Conservation (phyloP, 2,113 vertebrate genomes). For the Ceuthmochares aereus region DNA sequence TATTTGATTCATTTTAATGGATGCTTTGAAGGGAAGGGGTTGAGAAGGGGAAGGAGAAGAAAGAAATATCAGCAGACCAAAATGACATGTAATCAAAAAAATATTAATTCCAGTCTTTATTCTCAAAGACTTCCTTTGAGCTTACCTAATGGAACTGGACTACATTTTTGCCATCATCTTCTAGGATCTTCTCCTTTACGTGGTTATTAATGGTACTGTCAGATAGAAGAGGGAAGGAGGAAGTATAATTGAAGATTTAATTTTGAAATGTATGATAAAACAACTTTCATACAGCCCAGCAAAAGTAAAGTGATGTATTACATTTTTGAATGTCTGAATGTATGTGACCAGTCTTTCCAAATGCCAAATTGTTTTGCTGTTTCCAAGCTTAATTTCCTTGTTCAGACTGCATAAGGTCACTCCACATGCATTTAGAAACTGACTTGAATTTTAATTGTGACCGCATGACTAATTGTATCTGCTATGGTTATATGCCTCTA, state of each 20-base stretch:
- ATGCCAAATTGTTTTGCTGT: slow-evolving; percentile 10
- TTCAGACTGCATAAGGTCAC: slow-evolving; percentile 1
- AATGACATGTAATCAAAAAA: neutral
- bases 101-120: neutral
- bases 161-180: neutral
- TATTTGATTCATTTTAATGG: neutral
- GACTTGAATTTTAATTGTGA: slow-evolving; percentile 33
- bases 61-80: neutral
- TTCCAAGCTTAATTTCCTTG: neutral
- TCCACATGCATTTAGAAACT: neutral
- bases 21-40: neutral
- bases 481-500: neutral
- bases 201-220: neutral
- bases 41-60: fast-evolving
- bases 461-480: neutral
- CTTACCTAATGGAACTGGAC: neutral
- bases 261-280: slow-evolving; percentile 26
- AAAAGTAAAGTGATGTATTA: neutral
- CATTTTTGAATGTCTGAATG: neutral
- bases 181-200: neutral
- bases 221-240: neutral
- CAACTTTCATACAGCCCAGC: neutral
- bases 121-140: slow-evolving; percentile 1
- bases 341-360: neutral
- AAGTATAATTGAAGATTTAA: neutral